These are phyloP conservation scores for Corbicula japonica DNA, from an alignment of 2,888 invertebrate genomes.

Conservation along the genomic window DNA sequence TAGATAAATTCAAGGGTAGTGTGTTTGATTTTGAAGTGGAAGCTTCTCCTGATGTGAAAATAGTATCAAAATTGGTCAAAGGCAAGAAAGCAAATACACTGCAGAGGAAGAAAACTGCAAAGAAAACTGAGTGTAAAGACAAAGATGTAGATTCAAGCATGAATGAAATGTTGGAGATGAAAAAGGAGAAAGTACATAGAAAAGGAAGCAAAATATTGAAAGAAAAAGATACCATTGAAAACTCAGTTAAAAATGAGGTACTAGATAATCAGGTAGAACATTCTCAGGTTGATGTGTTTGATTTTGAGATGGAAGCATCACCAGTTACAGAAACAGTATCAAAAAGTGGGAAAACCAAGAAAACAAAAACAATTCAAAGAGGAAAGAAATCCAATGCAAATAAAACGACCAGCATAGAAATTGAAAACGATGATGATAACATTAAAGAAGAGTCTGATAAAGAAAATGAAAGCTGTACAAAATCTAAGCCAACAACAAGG, in stretches of 20 bases:
- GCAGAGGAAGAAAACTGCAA: background rate
- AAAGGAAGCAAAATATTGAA: background rate
- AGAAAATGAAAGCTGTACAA: slow-evolving; percentile 11
- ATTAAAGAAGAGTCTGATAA: slow-evolving; percentile 5
- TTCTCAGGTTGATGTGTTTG: slow-evolving; percentile 33
- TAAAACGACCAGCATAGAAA: slow-evolving; percentile 3
- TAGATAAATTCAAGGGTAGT: background rate
- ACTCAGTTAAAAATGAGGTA: slow-evolving; percentile 3
- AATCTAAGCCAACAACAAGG: slow-evolving; percentile 3
- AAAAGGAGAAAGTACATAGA: slow-evolving; percentile 1
- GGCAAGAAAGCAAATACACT: background rate
- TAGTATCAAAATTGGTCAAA: background rate
- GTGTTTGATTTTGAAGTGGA: slow-evolving; percentile 4
- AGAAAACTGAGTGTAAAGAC: too few species aligned
- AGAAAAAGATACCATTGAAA: background rate
- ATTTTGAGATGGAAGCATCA: slow-evolving; percentile 42
- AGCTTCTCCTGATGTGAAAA: background rate
- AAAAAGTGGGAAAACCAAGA: slow-evolving; percentile 20
- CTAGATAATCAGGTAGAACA: background rate
- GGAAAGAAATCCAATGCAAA: slow-evolving; percentile 11
- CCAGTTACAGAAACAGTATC: slow-evolving; percentile 26
- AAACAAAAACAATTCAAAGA: slow-evolving; percentile 13
- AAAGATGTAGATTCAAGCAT: too few species aligned
- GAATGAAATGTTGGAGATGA: slow-evolving; percentile 5
- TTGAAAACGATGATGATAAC: slow-evolving; percentile 3